A percentile compares a stretch with the other conserved stretches of the same genome.
Evolutionary conservation across 2,113 vertebrate species (phyloP).

Genomic region (Tichodroma muraria): DNA sequence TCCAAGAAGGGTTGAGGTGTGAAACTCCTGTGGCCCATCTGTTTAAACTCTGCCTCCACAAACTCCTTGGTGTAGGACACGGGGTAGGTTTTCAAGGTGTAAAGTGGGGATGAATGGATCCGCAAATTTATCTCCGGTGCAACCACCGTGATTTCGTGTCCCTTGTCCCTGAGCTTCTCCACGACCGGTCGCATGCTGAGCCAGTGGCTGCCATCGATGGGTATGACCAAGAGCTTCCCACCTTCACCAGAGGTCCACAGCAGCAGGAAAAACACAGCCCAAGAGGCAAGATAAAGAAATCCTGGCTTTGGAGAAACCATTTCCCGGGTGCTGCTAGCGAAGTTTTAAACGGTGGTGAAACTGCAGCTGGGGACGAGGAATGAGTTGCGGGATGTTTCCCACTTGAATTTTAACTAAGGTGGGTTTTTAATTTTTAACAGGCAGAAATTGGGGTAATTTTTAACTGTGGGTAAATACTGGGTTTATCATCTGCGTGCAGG

Average conservation of each 20-base stretch:
- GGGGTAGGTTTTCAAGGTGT: slow-evolving; percentile 58
- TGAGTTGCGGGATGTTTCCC: not conserved
- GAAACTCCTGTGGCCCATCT: not conserved
- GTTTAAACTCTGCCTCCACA: slow-evolving; percentile 38
- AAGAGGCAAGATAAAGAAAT: not conserved
- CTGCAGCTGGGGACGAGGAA: rapidly evolving
- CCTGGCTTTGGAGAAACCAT: not conserved
- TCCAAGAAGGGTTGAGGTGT: slow-evolving; percentile 40
- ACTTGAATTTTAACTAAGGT: not conserved
- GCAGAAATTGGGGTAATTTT: not conserved
- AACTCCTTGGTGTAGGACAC: slow-evolving; percentile 69
- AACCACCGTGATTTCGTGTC: slow-evolving; percentile 74
- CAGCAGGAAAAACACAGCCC: not conserved
- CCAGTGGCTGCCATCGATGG: slow-evolving; percentile 88
- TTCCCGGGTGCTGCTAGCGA: not conserved
- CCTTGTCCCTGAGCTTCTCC: slow-evolving; percentile 71
- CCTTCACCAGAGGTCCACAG: slow-evolving; percentile 8
- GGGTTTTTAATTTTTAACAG: not conserved
- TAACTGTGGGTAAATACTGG: not conserved
- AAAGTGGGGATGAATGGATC: slow-evolving; percentile 65
- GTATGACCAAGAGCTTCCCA: slow-evolving; percentile 79
- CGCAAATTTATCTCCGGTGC: slow-evolving; percentile 72
- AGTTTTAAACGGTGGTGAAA: not conserved
- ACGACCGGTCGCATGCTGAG: slow-evolving; percentile 63
- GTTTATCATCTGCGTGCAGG: not conserved